phyloP scores from a whole-genome alignment of 1,140 invertebrate genomes.

The Magallana ariakensis region DNA sequence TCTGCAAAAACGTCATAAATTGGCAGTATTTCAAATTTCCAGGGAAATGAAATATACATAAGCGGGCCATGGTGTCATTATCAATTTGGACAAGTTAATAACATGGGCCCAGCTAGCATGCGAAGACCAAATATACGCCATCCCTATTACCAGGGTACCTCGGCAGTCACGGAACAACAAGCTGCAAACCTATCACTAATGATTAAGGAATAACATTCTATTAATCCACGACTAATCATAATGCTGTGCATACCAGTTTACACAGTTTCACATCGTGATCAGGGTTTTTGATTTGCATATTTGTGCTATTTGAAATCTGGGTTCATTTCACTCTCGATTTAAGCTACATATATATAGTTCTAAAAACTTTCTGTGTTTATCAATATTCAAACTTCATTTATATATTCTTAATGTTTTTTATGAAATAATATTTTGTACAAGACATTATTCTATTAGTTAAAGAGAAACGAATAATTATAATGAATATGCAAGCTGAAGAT shows the following conservation, averaged over 20 bases:
- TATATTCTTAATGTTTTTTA: too few species aligned
- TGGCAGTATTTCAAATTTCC: slow-evolving; percentile 54
- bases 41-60: slow-evolving; percentile 62
- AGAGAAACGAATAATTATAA: too few species aligned
- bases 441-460: too few species aligned
- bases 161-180: slow-evolving; percentile 14
- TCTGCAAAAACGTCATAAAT: slow-evolving; percentile 59
- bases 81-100: slow-evolving; percentile 59
- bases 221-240: neutral
- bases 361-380: too few species aligned
- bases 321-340: too few species aligned
- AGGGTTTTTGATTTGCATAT: too few species aligned
- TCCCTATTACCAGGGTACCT: neutral
- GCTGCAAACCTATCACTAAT: neutral
- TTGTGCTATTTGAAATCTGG: too few species aligned
- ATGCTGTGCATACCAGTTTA: neutral
- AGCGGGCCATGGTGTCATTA: slow-evolving; percentile 54
- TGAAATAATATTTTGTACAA: too few species aligned
- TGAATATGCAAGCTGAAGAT: too few species aligned
- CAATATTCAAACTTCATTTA: too few species aligned
- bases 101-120: slow-evolving; percentile 37
- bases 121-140: slow-evolving; percentile 20
- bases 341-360: too few species aligned
- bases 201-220: neutral
- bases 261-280: too few species aligned